Evolutionary conservation across 2,113 vertebrate species (phyloP).

Genomic region (Pedetes capensis): DNA sequence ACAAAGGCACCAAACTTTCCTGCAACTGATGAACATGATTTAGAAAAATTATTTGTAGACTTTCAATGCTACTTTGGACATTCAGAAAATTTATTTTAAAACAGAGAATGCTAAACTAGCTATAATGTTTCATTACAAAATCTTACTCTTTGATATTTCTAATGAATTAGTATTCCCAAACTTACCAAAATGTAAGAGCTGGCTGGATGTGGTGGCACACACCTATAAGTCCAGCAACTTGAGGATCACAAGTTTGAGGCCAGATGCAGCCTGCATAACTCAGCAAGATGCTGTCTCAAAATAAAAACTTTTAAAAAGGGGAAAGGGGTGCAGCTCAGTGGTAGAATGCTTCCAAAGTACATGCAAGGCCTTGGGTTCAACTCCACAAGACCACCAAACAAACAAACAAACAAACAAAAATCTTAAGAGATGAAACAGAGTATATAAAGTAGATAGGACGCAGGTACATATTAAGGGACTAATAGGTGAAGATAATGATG

Average conservation of each 20-base stretch:
- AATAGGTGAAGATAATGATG: rapidly evolving
- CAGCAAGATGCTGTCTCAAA: too few species aligned
- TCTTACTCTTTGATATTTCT: neutral
- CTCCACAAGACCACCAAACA: too few species aligned
- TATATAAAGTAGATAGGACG: neutral
- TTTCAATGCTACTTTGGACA: neutral
- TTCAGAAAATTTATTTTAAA: neutral
- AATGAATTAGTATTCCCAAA: neutral
- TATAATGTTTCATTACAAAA: neutral
- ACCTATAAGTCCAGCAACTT: too few species aligned
- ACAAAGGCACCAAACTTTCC: neutral
- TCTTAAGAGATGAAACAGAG: neutral
- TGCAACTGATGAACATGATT: neutral
- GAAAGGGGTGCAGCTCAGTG: too few species aligned
- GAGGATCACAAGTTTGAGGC: too few species aligned
- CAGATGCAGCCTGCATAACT: too few species aligned
- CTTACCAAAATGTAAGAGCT: neutral
- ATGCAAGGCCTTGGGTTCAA: too few species aligned
- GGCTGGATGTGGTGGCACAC: too few species aligned
- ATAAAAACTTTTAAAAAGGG: too few species aligned
- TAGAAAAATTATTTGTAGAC: neutral
- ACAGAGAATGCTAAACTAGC: neutral
- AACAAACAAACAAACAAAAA: too few species aligned
- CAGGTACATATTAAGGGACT: too few species aligned
- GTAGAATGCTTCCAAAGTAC: too few species aligned